Evolutionary conservation across 2,888 invertebrate species (phyloP).

Genomic region (Mimachlamys varia): DNA sequence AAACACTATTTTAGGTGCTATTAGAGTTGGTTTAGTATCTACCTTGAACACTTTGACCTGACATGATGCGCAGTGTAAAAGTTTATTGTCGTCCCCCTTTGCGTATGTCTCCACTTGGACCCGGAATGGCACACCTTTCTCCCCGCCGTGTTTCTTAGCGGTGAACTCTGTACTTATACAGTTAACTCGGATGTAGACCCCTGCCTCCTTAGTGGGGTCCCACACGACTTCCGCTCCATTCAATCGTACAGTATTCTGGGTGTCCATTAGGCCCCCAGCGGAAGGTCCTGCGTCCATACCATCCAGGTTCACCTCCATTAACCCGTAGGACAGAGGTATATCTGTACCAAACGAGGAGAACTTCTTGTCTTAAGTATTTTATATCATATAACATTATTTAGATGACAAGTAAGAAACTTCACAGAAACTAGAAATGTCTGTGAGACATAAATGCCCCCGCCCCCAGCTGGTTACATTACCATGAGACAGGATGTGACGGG

Average conservation of each 20-base stretch:
- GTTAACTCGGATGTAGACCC: constrained; percentile 94
- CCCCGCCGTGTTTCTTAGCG: constrained; percentile 98
- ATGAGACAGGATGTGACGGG: no score
- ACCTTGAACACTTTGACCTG: constrained; percentile 93
- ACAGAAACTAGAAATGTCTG: no score
- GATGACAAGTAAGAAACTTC: no score
- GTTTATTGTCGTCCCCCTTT: constrained; percentile 82
- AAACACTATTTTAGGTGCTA: no score
- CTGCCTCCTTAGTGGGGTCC: constrained; percentile 98
- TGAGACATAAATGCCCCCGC: no score
- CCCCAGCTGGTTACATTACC: no score
- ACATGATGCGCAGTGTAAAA: constrained; percentile 96
- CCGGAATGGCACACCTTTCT: constrained; percentile 98
- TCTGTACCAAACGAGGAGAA: constrained; percentile 83
- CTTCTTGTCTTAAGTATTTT: no score
- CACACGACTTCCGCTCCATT: constrained; percentile 95
- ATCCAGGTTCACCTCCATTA: constrained; percentile 91
- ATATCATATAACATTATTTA: no score
- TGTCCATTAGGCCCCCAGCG: constrained; percentile 88
- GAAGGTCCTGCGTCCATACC: constrained; percentile 53
- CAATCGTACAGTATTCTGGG: constrained; percentile 87
- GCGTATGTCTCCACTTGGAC: constrained; percentile 95
- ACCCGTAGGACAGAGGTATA: constrained; percentile 95
- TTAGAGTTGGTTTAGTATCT: no score
- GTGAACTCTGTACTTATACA: constrained; percentile 99